Evolutionary conservation across 2,113 vertebrate genomes (phyloP).

Genomic region (Dasyprocta punctata): DNA sequence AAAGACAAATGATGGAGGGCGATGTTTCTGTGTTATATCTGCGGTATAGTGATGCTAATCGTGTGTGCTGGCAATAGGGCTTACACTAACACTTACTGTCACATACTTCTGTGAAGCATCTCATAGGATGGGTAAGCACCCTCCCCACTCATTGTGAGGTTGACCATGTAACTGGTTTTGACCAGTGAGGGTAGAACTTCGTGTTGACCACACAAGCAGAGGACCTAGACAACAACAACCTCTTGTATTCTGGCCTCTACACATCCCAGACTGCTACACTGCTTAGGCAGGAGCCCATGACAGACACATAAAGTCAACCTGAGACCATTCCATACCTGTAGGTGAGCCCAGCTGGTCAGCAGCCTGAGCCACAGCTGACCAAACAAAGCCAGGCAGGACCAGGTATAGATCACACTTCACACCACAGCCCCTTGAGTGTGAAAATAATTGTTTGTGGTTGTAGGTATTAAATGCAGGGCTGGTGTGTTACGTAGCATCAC

Average conservation of each 20-base stretch:
- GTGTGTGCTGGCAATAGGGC: not conserved
- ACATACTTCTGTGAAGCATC: not conserved
- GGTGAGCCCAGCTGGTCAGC: not conserved
- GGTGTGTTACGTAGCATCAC: not conserved
- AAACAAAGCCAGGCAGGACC: not conserved
- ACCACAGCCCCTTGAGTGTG: not conserved
- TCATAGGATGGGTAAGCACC: not conserved
- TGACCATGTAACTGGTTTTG: not conserved
- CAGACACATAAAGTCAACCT: not conserved
- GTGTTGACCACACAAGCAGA: not conserved
- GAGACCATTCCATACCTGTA: not conserved
- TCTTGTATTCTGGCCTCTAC: too few relatives aligned
- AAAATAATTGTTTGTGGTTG: not conserved
- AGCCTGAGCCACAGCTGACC: not conserved
- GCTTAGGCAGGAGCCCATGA: not conserved
- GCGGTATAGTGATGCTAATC: not conserved
- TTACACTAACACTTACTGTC: not conserved
- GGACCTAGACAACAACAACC: fast-evolving
- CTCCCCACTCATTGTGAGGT: not conserved
- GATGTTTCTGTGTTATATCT: not conserved
- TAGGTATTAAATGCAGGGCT: not conserved
- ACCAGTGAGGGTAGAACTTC: not conserved
- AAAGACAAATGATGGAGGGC: not conserved
- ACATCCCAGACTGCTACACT: not conserved
- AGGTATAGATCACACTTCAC: not conserved